These are phyloP conservation scores for Colletes latitarsis DNA, from an alignment of 1,140 invertebrate genomes.

Conservation along the genomic window DNA sequence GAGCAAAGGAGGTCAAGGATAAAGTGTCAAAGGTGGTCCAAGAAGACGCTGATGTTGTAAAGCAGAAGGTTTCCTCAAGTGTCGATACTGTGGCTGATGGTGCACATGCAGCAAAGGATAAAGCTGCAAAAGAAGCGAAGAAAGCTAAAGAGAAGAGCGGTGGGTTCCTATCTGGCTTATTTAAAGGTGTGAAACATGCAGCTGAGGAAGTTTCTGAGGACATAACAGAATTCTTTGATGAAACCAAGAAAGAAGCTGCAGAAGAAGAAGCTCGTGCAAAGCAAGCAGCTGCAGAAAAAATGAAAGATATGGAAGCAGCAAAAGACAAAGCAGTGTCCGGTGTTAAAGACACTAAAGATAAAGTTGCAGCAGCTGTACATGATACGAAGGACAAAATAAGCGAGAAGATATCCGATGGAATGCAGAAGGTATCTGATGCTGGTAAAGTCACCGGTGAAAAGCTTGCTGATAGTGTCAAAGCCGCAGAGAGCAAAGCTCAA, in stretches of 20 bases:
- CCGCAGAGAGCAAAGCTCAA: not conserved
- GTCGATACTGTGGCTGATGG: constrained; percentile 33
- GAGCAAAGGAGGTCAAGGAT: constrained; percentile 24
- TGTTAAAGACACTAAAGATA: constrained; percentile 24
- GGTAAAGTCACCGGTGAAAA: not conserved
- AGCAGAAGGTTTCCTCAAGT: constrained; percentile 36
- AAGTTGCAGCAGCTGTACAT: not conserved
- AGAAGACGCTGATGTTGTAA: constrained; percentile 26
- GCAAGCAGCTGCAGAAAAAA: constrained; percentile 11
- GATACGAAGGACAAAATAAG: constrained; percentile 30
- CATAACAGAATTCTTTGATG: constrained; percentile 49
- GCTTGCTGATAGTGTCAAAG: not conserved
- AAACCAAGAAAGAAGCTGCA: constrained; percentile 59
- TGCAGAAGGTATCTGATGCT: constrained; percentile 1
- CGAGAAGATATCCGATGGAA: constrained; percentile 42
- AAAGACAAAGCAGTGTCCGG: constrained; percentile 45
- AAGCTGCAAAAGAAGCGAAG: constrained; percentile 52
- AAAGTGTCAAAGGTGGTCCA: constrained; percentile 37
- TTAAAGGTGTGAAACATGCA: constrained; percentile 45
- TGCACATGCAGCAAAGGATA: constrained; percentile 34
- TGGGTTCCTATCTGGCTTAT: constrained; percentile 48
- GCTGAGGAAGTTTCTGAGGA: constrained; percentile 37
- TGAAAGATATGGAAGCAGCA: constrained; percentile 51
- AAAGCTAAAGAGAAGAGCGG: constrained; percentile 56
- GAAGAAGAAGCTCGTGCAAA: constrained; percentile 44